Base-by-base conservation (phyloP, 2,888 invertebrate genomes). In the Oligia fasciuncula region DNA sequence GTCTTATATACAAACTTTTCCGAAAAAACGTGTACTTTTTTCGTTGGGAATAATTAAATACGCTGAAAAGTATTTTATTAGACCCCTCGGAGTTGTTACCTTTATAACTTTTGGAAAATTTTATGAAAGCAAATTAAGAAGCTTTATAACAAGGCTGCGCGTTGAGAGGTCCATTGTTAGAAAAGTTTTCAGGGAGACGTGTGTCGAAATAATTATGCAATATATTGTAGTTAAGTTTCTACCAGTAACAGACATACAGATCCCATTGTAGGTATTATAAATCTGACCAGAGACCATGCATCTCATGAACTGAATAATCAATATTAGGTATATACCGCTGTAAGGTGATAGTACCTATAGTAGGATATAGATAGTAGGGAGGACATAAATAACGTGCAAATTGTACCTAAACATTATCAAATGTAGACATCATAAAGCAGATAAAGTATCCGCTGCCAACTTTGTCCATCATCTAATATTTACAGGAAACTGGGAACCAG, bases 31-130 rank as follows among this genome's bases (percentile, higher is more conserved):
- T 54, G 71, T 74, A 76, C 73, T 84, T 87, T 79, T 78, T 54
- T 81, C 79, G 80, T 74, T 66, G 69, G 29, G 78, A 79, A 88
- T 89, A 82, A 89, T 89, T 83, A 86, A 85, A 86, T 82, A 72
- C n/a, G 71, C 43, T 77, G 67, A 73, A 84, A 88, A 84, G 77
- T 83, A 85, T 85, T 89, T 84, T 85, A 84, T 80, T 79, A 75
- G 46, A 46, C 80, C 74, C 81, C 70, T 46, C 68, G 69, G 80
- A 70, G 78, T 73, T 82, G 67, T 76, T 80, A 66, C 73, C 73
- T 83, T 77, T 35, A 35, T 35, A 81, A 79, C 79, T 80, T 85
- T 80, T 70, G 51, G 69, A 19, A 76, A 73, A 76, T 74, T 77
- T 79, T 81, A 73, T 81, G 43, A 76, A 79, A 77, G 76, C 57